Conservation (phyloP, 2,797 vertebrate genomes). For the Bradypodion pumilum region DNA sequence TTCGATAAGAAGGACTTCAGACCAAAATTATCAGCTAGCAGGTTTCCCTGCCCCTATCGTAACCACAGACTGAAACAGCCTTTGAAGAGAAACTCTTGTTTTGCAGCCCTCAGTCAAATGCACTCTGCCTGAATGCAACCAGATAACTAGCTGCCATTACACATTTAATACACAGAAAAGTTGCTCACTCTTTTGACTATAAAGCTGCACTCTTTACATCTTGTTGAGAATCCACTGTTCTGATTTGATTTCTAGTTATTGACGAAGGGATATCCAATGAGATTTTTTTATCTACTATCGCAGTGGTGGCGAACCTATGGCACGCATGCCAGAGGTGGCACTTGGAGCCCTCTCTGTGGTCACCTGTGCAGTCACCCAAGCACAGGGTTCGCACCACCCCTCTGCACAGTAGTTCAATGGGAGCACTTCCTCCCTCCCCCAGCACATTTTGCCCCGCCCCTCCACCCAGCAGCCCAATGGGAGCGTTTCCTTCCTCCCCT, state of each 20-base stretch:
- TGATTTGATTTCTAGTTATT: background rate
- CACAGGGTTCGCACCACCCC: too few relatives aligned
- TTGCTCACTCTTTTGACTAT: background rate
- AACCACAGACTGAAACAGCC: background rate
- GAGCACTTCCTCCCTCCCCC: too few relatives aligned
- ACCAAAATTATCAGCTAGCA: background rate
- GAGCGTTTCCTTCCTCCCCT: too few relatives aligned
- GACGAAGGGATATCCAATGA: background rate
- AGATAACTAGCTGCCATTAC: background rate
- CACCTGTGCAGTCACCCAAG: too few relatives aligned
- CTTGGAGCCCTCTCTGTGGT: too few relatives aligned
- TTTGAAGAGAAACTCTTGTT: background rate
- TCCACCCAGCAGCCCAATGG: too few relatives aligned
- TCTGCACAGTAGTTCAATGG: too few relatives aligned
- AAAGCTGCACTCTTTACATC: background rate
- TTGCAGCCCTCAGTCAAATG: background rate
- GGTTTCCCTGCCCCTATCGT: background rate
- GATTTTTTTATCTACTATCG: background rate
- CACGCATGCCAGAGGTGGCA: too few relatives aligned
- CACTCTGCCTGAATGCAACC: background rate
- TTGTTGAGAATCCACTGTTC: background rate
- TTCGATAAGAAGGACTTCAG: background rate
- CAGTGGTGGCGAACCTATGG: too few relatives aligned
- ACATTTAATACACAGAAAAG: background rate
- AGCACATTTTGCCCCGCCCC: too few relatives aligned